Evolutionary conservation across 2,797 vertebrate species (phyloP).

Genomic region (Caiman crocodilus): DNA sequence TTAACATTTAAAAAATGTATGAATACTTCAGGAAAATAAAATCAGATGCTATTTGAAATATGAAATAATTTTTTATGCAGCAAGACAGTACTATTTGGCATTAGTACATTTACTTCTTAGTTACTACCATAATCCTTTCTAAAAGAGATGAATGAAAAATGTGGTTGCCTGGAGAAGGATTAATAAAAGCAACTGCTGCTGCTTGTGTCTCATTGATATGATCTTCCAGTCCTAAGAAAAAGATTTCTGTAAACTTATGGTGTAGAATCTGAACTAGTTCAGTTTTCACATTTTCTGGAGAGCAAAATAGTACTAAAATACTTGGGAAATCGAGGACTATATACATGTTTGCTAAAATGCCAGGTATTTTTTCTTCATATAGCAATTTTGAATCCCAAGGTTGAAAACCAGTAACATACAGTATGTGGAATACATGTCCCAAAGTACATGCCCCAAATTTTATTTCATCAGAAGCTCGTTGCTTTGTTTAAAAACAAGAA

Average conservation of each 20-base stretch:
- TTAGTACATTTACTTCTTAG: slow-evolving; percentile 2
- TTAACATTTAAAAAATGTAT: background rate
- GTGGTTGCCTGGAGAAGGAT: slow-evolving; percentile 35
- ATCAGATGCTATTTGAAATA: background rate
- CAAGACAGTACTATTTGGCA: background rate
- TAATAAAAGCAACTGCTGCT: slow-evolving; percentile 9
- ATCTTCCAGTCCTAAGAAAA: slow-evolving; percentile 17
- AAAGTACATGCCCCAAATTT: background rate
- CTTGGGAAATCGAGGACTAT: background rate
- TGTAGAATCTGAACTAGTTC: background rate
- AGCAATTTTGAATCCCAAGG: background rate
- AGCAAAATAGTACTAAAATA: background rate
- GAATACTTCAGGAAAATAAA: background rate
- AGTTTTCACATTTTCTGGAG: background rate
- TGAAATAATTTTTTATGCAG: background rate
- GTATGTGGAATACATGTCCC: background rate
- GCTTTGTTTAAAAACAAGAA: too few species aligned
- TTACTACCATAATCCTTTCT: background rate
- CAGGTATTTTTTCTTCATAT: background rate
- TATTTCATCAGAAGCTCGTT: too few species aligned
- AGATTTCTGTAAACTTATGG: background rate
- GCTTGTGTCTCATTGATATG: background rate
- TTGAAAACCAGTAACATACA: background rate
- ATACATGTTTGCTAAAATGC: background rate
- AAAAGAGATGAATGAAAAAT: slow-evolving; percentile 26